Conservation (phyloP, 30 jellyfish, hydroid and myxozoan species). For the Sanderia malayensis region DNA sequence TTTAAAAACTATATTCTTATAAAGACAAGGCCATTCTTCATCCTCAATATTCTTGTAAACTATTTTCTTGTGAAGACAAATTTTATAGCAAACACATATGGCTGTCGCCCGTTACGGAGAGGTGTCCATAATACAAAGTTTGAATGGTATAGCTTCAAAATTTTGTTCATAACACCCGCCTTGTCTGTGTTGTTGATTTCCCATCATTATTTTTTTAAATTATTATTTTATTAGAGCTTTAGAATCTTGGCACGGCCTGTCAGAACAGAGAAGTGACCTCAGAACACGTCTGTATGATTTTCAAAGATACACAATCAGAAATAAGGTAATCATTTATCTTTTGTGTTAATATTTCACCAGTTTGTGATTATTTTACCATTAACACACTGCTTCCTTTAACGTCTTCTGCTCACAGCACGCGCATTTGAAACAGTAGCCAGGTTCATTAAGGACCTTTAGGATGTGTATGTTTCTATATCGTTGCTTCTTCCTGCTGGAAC, state of each 20-base stretch:
- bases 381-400: neutral
- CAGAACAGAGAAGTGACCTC: conserved; percentile 33
- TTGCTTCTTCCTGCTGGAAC: neutral
- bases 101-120: too few species aligned
- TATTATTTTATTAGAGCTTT: too few species aligned
- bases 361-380: neutral
- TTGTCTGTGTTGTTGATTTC: too few species aligned
- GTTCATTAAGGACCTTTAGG: neutral
- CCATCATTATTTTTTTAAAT: too few species aligned
- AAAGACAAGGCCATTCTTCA: too few species aligned
- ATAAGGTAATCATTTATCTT: conserved; percentile 12
- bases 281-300: conserved; percentile 22
- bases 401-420: neutral
- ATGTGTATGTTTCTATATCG: neutral
- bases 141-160: too few species aligned
- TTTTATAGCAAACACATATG: too few species aligned
- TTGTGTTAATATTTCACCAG: neutral
- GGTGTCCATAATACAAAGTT: too few species aligned
- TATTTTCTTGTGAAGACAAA: too few species aligned
- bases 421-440: neutral
- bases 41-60: too few species aligned
- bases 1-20: too few species aligned
- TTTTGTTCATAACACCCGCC: too few species aligned
- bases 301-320: conserved; percentile 21
- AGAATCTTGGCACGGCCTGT: conserved; percentile 40